phyloP scores from a whole-genome alignment of 2,888 invertebrate species.

The Drosophila multiciliata region DNA sequence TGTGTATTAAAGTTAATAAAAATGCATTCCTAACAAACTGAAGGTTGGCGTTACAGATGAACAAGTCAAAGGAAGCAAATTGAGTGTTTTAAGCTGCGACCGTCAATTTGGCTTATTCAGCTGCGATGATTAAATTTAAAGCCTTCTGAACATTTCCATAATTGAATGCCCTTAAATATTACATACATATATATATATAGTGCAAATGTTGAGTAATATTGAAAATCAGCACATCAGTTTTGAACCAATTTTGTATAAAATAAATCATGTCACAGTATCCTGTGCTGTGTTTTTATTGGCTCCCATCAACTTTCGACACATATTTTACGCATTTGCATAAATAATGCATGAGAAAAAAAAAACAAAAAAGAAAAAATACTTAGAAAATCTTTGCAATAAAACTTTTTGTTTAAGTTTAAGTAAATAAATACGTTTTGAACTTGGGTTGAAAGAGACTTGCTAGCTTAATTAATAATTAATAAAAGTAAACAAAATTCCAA shows the following conservation, averaged over 20 bases:
- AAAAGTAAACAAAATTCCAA: not conserved
- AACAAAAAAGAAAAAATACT: too few relatives aligned
- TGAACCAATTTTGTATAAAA: not conserved
- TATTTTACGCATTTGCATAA: not conserved
- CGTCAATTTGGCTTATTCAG: not conserved
- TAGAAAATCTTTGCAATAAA: not conserved
- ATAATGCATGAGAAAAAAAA: not conserved
- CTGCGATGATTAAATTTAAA: not conserved
- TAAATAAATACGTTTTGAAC: not conserved
- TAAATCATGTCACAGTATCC: not conserved
- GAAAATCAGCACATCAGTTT: not conserved
- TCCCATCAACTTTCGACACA: not conserved
- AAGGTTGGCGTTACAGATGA: not conserved
- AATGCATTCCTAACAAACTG: not conserved
- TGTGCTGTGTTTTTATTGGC: not conserved
- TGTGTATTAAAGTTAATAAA: not conserved
- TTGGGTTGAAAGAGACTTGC: not conserved
- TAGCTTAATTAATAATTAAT: not conserved
- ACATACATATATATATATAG: not conserved
- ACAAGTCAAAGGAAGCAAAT: not conserved
- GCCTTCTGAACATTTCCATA: not conserved
- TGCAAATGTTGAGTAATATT: not conserved
- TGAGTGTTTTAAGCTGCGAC: not conserved
- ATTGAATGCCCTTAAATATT: not conserved
- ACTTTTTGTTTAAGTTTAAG: not conserved